Evolutionary conservation across 2,797 vertebrate species (phyloP).

Genomic region (Zenarchopterus dispar): DNA sequence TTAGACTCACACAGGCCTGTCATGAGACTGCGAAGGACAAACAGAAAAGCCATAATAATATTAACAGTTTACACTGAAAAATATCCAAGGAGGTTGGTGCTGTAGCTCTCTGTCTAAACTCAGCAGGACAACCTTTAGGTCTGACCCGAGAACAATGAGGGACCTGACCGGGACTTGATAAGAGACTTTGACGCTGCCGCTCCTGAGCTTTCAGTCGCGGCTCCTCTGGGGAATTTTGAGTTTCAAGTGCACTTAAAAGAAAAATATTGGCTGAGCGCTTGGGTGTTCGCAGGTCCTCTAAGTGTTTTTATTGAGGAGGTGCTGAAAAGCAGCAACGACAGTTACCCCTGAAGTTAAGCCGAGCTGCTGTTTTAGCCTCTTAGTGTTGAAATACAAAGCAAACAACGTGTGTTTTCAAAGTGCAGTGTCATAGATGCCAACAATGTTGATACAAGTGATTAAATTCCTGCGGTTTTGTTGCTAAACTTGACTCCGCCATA

Average conservation of each 20-base stretch:
- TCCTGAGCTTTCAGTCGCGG: conserved; percentile 44
- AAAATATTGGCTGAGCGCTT: conserved; percentile 76
- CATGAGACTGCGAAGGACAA: conserved; percentile 11
- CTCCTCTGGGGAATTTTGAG: conserved; percentile 73
- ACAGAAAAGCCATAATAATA: conserved; percentile 36
- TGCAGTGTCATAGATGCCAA: conserved; percentile 44
- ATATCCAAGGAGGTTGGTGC: conserved; percentile 45
- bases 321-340: conserved; percentile 75
- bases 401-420: conserved; percentile 64
- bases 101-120: conserved; percentile 32
- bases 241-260: conserved; percentile 76
- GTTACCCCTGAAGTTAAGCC: conserved; percentile 69
- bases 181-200: conserved; percentile 50
- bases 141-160: conserved; percentile 55
- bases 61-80: conserved; percentile 25
- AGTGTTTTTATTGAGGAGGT: conserved; percentile 73
- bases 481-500: conserved; percentile 34
- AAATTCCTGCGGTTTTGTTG: conserved; percentile 58
- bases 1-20: conserved; percentile 8
- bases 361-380: conserved; percentile 55
- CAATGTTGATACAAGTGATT: conserved; percentile 59
- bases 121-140: conserved; percentile 35
- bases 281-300: conserved; percentile 73
- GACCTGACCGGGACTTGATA: conserved; percentile 58
- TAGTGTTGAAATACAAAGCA: conserved; percentile 65